These are phyloP conservation scores for Psittacula echo DNA, from an alignment of 2,797 vertebrate genomes.

Conservation along the genomic window DNA sequence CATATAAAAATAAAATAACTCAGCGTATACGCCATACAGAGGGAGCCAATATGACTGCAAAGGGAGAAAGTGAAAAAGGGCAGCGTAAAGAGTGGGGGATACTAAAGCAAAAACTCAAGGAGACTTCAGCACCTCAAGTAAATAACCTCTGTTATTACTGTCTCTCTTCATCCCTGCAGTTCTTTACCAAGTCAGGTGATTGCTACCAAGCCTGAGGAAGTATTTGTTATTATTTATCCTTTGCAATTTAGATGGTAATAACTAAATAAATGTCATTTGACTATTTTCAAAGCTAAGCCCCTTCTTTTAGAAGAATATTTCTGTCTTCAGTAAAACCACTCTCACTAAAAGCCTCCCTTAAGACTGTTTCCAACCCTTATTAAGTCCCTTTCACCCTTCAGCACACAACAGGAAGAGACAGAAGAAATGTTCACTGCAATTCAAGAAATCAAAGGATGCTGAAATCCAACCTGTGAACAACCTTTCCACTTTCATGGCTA, in stretches of 20 bases:
- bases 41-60: neutral
- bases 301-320: neutral
- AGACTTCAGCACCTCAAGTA: neutral
- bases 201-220: neutral
- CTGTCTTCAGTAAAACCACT: neutral
- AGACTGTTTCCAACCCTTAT: neutral
- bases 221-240: neutral
- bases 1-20: neutral
- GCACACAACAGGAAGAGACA: neutral
- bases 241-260: neutral
- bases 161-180: neutral
- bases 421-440: neutral
- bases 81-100: neutral
- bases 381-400: conserved; percentile 11
- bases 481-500: conserved; percentile 36
- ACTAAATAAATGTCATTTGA: neutral
- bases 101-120: neutral
- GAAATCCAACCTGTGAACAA: conserved; percentile 62
- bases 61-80: neutral
- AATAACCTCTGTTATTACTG: neutral
- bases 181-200: neutral
- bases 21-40: neutral
- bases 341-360: neutral
- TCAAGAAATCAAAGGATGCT: neutral
- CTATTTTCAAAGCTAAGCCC: neutral